phyloP scores from a whole-genome alignment of 2,888 invertebrate species.

The Ceraclea dissimilis region DNA sequence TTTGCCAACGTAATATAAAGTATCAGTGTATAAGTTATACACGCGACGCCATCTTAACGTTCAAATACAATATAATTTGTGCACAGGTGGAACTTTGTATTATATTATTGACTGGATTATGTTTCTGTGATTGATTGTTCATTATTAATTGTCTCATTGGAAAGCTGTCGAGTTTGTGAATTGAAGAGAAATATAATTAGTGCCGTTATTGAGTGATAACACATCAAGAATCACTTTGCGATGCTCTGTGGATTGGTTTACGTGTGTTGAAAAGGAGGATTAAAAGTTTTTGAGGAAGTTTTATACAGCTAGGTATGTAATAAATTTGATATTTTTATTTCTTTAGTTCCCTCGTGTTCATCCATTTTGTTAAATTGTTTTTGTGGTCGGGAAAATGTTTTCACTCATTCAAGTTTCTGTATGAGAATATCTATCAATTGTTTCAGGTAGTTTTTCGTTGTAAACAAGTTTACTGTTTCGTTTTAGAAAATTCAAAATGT shows the following conservation, averaged over 20 bases:
- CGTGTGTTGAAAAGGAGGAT: neutral
- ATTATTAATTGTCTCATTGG: neutral
- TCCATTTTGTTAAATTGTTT: neutral
- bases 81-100: conserved; percentile 16
- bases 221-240: neutral
- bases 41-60: conserved; percentile 22
- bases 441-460: neutral
- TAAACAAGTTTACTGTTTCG: too few relatives aligned
- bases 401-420: neutral
- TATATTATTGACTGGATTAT: neutral
- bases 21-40: conserved; percentile 33
- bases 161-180: neutral
- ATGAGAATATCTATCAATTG: neutral
- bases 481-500: too few relatives aligned
- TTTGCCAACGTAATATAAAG: conserved; percentile 28
- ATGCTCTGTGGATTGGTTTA: neutral
- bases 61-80: conserved; percentile 10
- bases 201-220: neutral
- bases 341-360: neutral
- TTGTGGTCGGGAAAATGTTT: neutral
- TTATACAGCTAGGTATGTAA: neutral
- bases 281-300: neutral
- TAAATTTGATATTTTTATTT: neutral
- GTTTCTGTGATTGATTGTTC: neutral
- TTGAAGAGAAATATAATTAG: neutral